phyloP scores from a whole-genome alignment of 2,797 vertebrate genomes.

The Cyclopterus lumpus region DNA sequence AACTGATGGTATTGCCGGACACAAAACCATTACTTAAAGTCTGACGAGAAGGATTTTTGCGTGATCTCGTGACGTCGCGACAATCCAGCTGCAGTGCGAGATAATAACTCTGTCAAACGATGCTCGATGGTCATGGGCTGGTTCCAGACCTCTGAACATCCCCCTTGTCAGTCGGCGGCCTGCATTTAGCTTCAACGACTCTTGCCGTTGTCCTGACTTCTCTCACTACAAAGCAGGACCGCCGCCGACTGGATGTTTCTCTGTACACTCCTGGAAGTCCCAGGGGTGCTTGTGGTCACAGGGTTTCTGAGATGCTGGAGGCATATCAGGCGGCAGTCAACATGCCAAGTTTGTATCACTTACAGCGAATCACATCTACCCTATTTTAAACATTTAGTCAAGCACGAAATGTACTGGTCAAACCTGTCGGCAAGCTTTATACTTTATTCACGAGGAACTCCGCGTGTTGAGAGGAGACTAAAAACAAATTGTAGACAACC shows the following conservation, averaged over 20 bases:
- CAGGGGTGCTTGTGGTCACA: slow-evolving; percentile 25
- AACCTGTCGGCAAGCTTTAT: slow-evolving; percentile 30
- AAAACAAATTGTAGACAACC: slow-evolving; percentile 38
- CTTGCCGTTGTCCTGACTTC: neutral
- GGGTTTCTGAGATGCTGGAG: slow-evolving; percentile 34
- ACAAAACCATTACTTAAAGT: neutral
- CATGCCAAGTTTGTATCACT: slow-evolving; percentile 22
- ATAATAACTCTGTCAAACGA: neutral
- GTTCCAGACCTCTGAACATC: slow-evolving; percentile 4
- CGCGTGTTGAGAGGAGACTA: slow-evolving; percentile 11
- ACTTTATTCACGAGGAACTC: slow-evolving; percentile 33
- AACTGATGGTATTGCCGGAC: neutral
- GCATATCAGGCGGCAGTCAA: slow-evolving; percentile 29
- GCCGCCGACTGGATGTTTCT: slow-evolving; percentile 27
- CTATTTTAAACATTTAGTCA: slow-evolving; percentile 37
- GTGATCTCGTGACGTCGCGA: neutral
- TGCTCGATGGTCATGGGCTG: neutral
- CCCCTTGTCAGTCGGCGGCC: neutral
- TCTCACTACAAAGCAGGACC: slow-evolving; percentile 4
- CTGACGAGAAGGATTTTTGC: neutral
- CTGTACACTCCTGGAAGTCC: slow-evolving; percentile 23
- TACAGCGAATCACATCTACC: slow-evolving; percentile 33
- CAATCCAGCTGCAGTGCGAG: neutral
- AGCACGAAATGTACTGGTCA: slow-evolving; percentile 24
- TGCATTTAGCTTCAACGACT: slow-evolving; percentile 22